Conservation (phyloP, 2,113 vertebrate species). For the Megaceryle torquata region DNA sequence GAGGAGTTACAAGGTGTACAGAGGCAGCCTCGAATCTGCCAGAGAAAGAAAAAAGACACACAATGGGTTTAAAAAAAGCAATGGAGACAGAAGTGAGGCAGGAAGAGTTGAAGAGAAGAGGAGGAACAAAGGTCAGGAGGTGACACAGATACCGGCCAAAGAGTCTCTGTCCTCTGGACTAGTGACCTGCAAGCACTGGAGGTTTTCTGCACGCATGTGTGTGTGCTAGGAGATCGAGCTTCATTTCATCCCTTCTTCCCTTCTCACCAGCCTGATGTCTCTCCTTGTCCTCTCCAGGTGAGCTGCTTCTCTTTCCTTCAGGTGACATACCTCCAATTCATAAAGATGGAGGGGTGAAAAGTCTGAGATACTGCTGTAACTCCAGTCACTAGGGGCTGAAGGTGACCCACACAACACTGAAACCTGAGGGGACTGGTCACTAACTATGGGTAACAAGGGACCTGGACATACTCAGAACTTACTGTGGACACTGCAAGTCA, state of each 20-base stretch:
- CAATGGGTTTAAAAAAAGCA: neutral
- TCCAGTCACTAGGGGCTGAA: neutral
- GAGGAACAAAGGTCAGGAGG: constrained; percentile 11
- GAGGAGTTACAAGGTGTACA: neutral
- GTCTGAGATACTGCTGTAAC: neutral
- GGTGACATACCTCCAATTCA: neutral
- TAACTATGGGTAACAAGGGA: neutral
- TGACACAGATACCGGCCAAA: neutral
- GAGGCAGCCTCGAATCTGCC: neutral
- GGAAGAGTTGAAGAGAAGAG: neutral
- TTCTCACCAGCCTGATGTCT: neutral
- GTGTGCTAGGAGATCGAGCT: neutral
- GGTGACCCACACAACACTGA: neutral
- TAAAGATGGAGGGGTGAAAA: neutral
- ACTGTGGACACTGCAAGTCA: neutral
- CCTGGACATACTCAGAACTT: neutral
- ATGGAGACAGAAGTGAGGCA: neutral
- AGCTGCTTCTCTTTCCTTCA: neutral
- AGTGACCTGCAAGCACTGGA: neutral
- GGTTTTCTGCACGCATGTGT: rapidly evolving
- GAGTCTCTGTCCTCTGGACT: neutral
- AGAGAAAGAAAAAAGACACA: neutral
- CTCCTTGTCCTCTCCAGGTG: neutral
- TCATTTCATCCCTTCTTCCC: neutral
- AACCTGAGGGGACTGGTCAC: rapidly evolving